Evolutionary conservation across 1,140 invertebrate species (phyloP), one percentile per base, ranked within the genome.

Genomic region (Cotesia glomerata): DNA sequence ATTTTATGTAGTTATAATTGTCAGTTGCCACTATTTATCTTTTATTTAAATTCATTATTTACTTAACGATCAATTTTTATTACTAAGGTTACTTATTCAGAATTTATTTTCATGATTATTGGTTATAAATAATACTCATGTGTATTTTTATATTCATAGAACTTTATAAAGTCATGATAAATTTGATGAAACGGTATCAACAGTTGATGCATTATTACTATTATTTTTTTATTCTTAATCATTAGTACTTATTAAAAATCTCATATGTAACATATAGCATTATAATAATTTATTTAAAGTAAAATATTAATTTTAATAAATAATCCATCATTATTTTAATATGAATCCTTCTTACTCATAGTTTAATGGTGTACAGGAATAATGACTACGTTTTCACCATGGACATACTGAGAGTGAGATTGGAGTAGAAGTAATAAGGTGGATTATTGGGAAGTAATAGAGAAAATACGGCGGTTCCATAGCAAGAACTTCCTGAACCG

Each of bases 331-430:
- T 72, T 74, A 72, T 77, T 81, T 80, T 82, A 69, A 77, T 77
- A 81, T 69, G 76, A 76, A 77, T 81, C 78, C 77, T 78, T 68
- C 76, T 65, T 84, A 82, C 75, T 84, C 71, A 84, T 80, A 81
- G 79, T 81, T 82, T 79, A 76, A 84, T 83, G 76, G 84, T 85
- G 82, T 78, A 82, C 84, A 85, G 84, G 84, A 82, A 82, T 80
- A 69, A 83, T 84, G 83, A 85, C 84, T 85, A 76, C 83, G 80
- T 85, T 85, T 85, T 85, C 80, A 82, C 82, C 83, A 79, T 71
- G 83, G 81, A 82, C 82, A 83, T 85, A 85, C 82, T 84, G 82
- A 85, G 81, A 85, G 80, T 83, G 81, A 84, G 79, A 79, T 85
- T 81, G 84, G 84, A 85, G 83, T 85, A 85, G 81, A 85, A 84